These are phyloP conservation scores for Thomomys bottae DNA, from an alignment of 2,113 vertebrate species.

Conservation along the genomic window DNA sequence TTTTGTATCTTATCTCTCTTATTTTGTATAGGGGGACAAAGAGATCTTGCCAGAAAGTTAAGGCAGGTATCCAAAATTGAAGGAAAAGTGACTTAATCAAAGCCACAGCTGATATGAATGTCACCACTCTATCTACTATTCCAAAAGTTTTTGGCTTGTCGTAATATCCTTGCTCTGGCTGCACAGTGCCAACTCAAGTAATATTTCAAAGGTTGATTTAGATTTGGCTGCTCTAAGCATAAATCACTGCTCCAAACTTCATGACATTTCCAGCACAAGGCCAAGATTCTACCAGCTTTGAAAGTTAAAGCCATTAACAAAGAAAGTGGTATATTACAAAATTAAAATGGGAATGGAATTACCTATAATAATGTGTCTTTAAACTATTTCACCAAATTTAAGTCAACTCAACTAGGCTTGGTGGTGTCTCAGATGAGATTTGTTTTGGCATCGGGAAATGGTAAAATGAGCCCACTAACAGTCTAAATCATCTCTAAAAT, in stretches of 20 bases:
- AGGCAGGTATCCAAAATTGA: slow-evolving; percentile 38
- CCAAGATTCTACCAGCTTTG: slow-evolving; percentile 53
- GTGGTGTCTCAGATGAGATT: not conserved
- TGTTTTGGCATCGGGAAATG: slow-evolving; percentile 9
- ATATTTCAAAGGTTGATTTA: slow-evolving; percentile 74
- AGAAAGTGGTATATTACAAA: not conserved
- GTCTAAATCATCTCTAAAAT: not conserved
- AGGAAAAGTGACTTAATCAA: slow-evolving; percentile 52
- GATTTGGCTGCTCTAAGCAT: slow-evolving; percentile 50
- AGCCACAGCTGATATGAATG: slow-evolving; percentile 61
- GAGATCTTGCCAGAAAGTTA: not conserved
- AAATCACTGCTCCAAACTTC: slow-evolving; percentile 50
- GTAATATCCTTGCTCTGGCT: slow-evolving; percentile 53
- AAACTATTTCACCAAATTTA: slow-evolving; percentile 43
- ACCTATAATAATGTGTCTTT: not conserved
- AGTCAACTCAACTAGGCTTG: not conserved
- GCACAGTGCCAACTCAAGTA: slow-evolving; percentile 57
- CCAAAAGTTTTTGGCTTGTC: slow-evolving; percentile 61
- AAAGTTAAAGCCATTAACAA: slow-evolving; percentile 53
- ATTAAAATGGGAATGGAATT: slow-evolving; percentile 40
- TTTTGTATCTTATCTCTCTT: not conserved
- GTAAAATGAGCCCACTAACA: not conserved
- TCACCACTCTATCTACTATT: slow-evolving; percentile 43
- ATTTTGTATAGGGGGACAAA: not conserved
- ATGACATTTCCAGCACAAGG: slow-evolving; percentile 50